Base-by-base conservation (phyloP, 2,888 invertebrate species). In the Phyto melanocephala region DNA sequence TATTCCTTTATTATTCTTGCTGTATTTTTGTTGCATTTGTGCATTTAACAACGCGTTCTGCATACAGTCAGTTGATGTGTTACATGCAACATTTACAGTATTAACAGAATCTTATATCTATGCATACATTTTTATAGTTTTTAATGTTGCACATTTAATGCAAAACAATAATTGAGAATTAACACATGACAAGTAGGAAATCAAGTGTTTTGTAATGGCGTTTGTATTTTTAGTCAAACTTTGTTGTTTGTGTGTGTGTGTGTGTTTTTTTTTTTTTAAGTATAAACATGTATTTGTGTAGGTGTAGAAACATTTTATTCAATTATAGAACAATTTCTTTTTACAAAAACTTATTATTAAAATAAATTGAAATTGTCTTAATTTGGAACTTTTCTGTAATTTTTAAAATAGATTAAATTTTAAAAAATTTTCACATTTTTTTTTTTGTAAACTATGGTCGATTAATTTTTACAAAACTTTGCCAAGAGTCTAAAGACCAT, bases 171-270 rank as follows among this genome's bases (percentile, higher is more conserved):
- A 37, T 28, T 10, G 45, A 45, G 42, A 35, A 35, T 22, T 63
- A 54, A 28, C 42, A 45, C 17, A 56, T 63, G 62, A 70, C 52
- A 77, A 63, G 45, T 40, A 60, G 68, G 74, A 80, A 74, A 45
- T 70, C 35, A 75, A 80, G 56, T 80, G 68, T 47, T 68, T 74
- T 11, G n/a, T 33, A 33, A 5, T 35, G 56, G 33, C 56, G 20
- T 35, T 56, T 33, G 15, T 62, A 40, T 35, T 24, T 62, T n/a
- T n/a, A n/a, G n/a, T n/a, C n/a, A 50, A 10, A 52, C 6, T 28
- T 28, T 28, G 3, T 28, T 28, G 6, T 6, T 5, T 28, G 3
- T 28, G 28, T 28, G 28, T 28, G 3, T 28, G 28, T 28, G 28
- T 3, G 6, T 3, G 28, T 28, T 3, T 28, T 24, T 45, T 65